Conservation (phyloP, 2,888 invertebrate species). For the Oligia strigilis region DNA sequence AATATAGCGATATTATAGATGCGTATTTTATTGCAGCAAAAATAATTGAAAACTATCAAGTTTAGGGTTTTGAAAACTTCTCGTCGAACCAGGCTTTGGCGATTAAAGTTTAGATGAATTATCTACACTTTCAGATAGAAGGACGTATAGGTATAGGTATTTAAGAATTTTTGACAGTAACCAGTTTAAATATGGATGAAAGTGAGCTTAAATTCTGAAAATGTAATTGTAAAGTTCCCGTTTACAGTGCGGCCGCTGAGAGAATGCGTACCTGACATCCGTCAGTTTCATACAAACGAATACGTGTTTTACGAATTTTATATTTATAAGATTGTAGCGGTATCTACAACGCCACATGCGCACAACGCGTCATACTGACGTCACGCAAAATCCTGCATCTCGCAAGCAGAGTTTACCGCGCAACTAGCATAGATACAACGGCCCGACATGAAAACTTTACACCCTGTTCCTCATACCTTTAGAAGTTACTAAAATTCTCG, state of each 20-base stretch:
- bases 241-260: background rate
- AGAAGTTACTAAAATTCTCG: background rate
- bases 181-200: background rate
- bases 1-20: too few species aligned
- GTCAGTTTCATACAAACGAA: background rate
- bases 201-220: background rate
- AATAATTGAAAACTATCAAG: background rate
- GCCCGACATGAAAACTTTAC: too few species aligned
- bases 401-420: too few species aligned
- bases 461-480: too few species aligned
- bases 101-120: background rate
- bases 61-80: background rate
- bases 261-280: background rate
- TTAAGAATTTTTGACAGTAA: background rate
- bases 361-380: too few species aligned
- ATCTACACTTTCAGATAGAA: background rate
- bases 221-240: background rate
- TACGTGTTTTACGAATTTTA: background rate
- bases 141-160: background rate
- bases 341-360: too few species aligned
- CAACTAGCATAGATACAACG: too few species aligned
- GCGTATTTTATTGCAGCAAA: background rate
- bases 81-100: background rate
- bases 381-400: too few species aligned
- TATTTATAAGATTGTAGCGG: background rate